Evolutionary conservation across 2,113 vertebrate species (phyloP).

Genomic region (Poecilia latipinna): DNA sequence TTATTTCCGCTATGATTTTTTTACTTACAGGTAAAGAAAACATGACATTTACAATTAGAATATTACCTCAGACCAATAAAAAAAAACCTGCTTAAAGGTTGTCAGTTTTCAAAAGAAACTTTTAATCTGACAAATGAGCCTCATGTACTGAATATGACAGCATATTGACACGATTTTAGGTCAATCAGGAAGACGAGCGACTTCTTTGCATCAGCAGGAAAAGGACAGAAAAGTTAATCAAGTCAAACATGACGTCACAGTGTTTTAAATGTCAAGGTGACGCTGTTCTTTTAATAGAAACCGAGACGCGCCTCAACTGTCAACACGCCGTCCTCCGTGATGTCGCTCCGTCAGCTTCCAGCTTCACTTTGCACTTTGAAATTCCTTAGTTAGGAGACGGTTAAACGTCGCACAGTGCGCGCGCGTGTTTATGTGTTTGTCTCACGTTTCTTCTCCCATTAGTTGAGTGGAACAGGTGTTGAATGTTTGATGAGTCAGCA

Average conservation of each 20-base stretch:
- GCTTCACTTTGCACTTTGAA: neutral
- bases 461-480: constrained; percentile 58
- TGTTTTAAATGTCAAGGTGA: constrained; percentile 24
- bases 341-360: constrained; percentile 9
- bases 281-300: constrained; percentile 8
- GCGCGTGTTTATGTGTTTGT: constrained; percentile 51
- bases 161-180: constrained; percentile 6
- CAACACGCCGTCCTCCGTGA: neutral
- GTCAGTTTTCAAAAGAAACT: too few relatives aligned
- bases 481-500: constrained; percentile 71
- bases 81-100: too few relatives aligned
- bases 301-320: constrained; percentile 1
- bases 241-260: constrained; percentile 25
- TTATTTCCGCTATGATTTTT: too few relatives aligned
- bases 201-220: constrained; percentile 20
- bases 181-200: neutral
- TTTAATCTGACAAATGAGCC: too few relatives aligned
- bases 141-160: too few relatives aligned
- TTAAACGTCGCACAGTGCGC: constrained; percentile 24
- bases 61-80: too few relatives aligned
- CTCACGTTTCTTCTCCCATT: constrained; percentile 70
- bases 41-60: too few relatives aligned
- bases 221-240: constrained; percentile 19
- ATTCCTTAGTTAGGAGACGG: constrained; percentile 20
- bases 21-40: too few relatives aligned